Evolutionary conservation across 30 jellyfish, hydroid and myxozoan genomes (phyloP).

Genomic region (Aurelia sp.): DNA sequence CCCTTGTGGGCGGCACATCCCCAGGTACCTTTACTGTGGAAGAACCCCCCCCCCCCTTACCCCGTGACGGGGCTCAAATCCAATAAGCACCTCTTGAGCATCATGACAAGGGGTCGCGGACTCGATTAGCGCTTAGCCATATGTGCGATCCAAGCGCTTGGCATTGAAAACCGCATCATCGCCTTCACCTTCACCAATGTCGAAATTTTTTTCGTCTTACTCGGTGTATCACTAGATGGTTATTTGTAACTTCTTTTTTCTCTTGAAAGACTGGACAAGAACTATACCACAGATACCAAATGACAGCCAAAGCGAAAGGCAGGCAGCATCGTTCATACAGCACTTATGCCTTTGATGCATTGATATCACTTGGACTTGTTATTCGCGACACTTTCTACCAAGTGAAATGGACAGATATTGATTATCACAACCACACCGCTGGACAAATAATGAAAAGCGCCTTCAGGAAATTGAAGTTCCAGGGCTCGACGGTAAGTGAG

Average conservation of each 20-base stretch:
- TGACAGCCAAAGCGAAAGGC: conserved; percentile 3
- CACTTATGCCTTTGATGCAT: conserved; percentile 36
- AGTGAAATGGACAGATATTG: conserved; percentile 20
- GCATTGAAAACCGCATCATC: too few species aligned
- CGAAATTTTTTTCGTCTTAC: too few species aligned
- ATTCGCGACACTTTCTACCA: conserved; percentile 10
- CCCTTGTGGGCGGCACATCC: too few species aligned
- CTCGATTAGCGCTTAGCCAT: too few species aligned
- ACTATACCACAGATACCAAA: conserved; percentile 4
- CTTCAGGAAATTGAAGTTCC: conserved; percentile 24
- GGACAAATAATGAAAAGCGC: conserved; percentile 13
- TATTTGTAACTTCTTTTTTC: neutral
- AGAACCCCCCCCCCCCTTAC: too few species aligned
- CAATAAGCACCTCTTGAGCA: too few species aligned
- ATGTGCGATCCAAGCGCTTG: too few species aligned
- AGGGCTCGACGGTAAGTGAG: conserved; percentile 28
- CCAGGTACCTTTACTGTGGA: too few species aligned
- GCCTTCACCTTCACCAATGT: too few species aligned
- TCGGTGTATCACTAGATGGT: too few species aligned
- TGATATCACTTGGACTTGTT: conserved; percentile 28
- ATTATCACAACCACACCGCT: conserved; percentile 29
- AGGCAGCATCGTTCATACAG: conserved; percentile 17
- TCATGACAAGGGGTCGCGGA: too few species aligned
- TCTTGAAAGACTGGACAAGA: conserved; percentile 9
- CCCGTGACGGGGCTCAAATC: too few species aligned